Evolutionary conservation across 2,797 vertebrate genomes (phyloP).

Genomic region (Sandelia bainsii): DNA sequence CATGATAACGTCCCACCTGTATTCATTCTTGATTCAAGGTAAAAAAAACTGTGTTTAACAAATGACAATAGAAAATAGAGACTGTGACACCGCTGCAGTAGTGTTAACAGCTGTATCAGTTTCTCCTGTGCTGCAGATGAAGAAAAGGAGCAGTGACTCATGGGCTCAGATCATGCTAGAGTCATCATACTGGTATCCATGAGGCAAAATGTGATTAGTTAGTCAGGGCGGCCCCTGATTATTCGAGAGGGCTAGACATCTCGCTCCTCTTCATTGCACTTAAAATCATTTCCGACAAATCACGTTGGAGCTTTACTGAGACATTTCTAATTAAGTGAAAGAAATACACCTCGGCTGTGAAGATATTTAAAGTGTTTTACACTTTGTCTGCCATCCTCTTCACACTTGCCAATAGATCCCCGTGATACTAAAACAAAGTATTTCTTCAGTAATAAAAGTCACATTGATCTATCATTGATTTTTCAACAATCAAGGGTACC

Average conservation of each 20-base stretch:
- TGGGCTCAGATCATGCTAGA: slow-evolving; percentile 35
- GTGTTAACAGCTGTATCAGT: slow-evolving; percentile 19
- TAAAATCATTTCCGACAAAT: slow-evolving; percentile 36
- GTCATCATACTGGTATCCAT: slow-evolving; percentile 26
- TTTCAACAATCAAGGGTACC: slow-evolving; percentile 33
- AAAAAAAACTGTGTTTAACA: slow-evolving; percentile 30
- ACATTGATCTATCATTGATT: slow-evolving; percentile 42
- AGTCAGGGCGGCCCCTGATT: slow-evolving; percentile 5
- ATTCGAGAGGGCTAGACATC: slow-evolving; percentile 1
- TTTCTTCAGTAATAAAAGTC: slow-evolving; percentile 31
- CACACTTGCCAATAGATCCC: slow-evolving; percentile 35
- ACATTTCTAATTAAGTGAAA: slow-evolving; percentile 30
- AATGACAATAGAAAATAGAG: slow-evolving; percentile 23
- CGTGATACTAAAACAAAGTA: slow-evolving; percentile 24
- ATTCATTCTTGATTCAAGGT: slow-evolving; percentile 32
- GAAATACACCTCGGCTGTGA: slow-evolving; percentile 13
- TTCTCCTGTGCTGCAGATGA: slow-evolving; percentile 21
- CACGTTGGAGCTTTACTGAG: slow-evolving; percentile 16
- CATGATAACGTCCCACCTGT: slow-evolving; percentile 20
- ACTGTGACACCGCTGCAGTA: slow-evolving; percentile 26
- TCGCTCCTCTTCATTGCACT: slow-evolving; percentile 31
- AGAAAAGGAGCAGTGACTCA: slow-evolving; percentile 45
- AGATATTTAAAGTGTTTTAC: slow-evolving; percentile 18
- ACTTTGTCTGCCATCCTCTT: slow-evolving; percentile 8
- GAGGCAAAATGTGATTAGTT: slow-evolving; percentile 47